A percentile compares a stretch with the other conserved stretches of the same genome.
Evolutionary conservation across 2,888 invertebrate species (phyloP).

Genomic region (Nysson spinosus): DNA sequence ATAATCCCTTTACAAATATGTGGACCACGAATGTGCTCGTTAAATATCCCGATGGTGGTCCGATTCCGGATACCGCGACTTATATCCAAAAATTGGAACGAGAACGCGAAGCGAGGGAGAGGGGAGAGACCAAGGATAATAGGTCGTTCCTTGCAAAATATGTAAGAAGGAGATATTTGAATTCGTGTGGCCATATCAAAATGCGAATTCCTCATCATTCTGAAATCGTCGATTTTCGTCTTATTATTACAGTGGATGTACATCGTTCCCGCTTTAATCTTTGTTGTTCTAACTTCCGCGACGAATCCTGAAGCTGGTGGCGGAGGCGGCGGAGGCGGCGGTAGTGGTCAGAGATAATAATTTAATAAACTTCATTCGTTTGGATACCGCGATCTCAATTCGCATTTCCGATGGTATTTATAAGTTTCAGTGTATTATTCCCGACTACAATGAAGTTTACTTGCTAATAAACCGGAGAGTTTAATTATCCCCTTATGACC

Average conservation of each 20-base stretch:
- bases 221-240: no score
- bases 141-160: slow-evolving; percentile 98
- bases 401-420: no score
- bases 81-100: slow-evolving; percentile 96
- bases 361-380: slow-evolving; percentile 23
- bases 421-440: slow-evolving; percentile 42
- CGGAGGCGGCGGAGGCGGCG: slow-evolving; percentile 39
- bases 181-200: no score
- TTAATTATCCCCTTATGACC: no score
- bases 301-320: slow-evolving; percentile 85
- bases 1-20: slow-evolving; percentile 80
- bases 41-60: slow-evolving; percentile 89
- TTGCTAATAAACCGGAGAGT: no score
- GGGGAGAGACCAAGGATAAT: slow-evolving; percentile 94
- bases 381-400: slow-evolving; percentile 25
- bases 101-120: slow-evolving; percentile 92
- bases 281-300: slow-evolving; percentile 93
- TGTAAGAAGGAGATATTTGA: slow-evolving; percentile 82
- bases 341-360: slow-evolving; percentile 71
- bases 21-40: slow-evolving; percentile 87
- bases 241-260: slow-evolving; percentile 96
- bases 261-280: slow-evolving; percentile 94
- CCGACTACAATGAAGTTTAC: slow-evolving; percentile 25
- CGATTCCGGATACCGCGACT: slow-evolving; percentile 95
- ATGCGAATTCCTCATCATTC: no score